Evolutionary conservation across 2,113 vertebrate genomes (phyloP).

Genomic region (Pagrus major): DNA sequence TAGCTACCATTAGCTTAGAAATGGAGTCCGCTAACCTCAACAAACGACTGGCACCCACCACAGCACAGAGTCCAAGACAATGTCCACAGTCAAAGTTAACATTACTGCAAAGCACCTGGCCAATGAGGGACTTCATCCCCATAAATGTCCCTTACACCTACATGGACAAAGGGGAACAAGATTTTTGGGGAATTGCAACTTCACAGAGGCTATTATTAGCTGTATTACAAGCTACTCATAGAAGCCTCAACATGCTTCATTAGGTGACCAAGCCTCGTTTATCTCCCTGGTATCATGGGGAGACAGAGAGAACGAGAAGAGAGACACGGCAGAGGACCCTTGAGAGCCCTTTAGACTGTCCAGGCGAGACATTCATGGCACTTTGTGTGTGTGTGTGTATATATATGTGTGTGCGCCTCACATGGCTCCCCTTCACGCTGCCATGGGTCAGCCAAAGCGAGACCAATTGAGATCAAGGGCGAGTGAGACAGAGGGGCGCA

Average conservation of each 20-base stretch:
- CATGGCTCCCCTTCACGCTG: slow-evolving; percentile 75
- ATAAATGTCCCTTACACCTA: slow-evolving; percentile 24
- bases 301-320: slow-evolving; percentile 31
- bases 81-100: too few species aligned
- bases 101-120: too few species aligned
- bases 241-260: slow-evolving; percentile 66
- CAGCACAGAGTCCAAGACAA: too few species aligned
- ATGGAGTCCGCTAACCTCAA: too few species aligned
- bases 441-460: slow-evolving; percentile 72
- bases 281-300: slow-evolving; percentile 60
- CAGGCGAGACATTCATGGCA: slow-evolving; percentile 83
- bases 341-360: slow-evolving; percentile 70
- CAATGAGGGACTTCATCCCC: slow-evolving; percentile 16
- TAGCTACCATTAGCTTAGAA: too few species aligned
- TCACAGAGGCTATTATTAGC: slow-evolving; percentile 43
- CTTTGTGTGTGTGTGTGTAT: slow-evolving; percentile 38
- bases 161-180: slow-evolving; percentile 10
- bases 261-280: slow-evolving; percentile 63
- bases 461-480: slow-evolving; percentile 80
- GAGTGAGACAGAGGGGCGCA: slow-evolving; percentile 66
- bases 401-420: slow-evolving; percentile 44
- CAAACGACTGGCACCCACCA: too few species aligned
- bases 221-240: slow-evolving; percentile 56
- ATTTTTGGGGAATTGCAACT: slow-evolving; percentile 34
- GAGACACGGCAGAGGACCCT: slow-evolving; percentile 55